These are phyloP conservation scores for Homarus americanus DNA, from an alignment of 1,140 invertebrate genomes.

Conservation along the genomic window DNA sequence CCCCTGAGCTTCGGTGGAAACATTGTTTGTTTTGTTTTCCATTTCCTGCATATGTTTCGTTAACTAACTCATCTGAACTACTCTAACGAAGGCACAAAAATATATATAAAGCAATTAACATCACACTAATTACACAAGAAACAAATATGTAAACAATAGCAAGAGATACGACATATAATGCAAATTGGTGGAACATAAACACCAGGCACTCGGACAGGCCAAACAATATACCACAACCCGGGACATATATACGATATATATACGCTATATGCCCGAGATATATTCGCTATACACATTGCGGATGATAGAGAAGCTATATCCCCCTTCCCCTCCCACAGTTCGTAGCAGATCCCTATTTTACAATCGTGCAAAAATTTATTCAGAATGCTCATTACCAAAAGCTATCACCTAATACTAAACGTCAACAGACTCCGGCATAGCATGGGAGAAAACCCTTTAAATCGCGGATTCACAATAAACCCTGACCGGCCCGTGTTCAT, in stretches of 20 bases:
- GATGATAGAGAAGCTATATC: constrained; percentile 55
- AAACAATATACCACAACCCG: constrained; percentile 63
- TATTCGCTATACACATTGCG: constrained; percentile 48
- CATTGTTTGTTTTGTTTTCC: background rate
- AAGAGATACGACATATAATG: constrained; percentile 52
- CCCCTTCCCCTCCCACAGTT: background rate
- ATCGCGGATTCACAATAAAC: constrained; percentile 71
- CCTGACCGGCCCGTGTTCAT: constrained; percentile 64
- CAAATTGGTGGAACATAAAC: constrained; percentile 64
- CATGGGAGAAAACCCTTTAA: constrained; percentile 65
- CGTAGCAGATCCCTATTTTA: constrained; percentile 64
- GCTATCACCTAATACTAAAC: constrained; percentile 69
- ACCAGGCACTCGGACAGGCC: constrained; percentile 51
- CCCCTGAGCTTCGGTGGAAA: background rate
- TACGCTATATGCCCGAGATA: constrained; percentile 52
- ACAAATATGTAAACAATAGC: constrained; percentile 32
- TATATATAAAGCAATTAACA: constrained; percentile 23
- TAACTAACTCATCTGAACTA: too few species aligned
- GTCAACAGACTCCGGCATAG: constrained; percentile 65
- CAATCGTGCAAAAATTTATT: constrained; percentile 68
- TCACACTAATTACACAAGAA: constrained; percentile 45
- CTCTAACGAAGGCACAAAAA: background rate
- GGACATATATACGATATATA: constrained; percentile 65
- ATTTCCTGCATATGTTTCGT: too few species aligned
- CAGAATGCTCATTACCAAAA: constrained; percentile 70